Evolutionary conservation across 2,113 vertebrate species (phyloP), one percentile per base, ranked within the genome.

Genomic region (Galbula dea): DNA sequence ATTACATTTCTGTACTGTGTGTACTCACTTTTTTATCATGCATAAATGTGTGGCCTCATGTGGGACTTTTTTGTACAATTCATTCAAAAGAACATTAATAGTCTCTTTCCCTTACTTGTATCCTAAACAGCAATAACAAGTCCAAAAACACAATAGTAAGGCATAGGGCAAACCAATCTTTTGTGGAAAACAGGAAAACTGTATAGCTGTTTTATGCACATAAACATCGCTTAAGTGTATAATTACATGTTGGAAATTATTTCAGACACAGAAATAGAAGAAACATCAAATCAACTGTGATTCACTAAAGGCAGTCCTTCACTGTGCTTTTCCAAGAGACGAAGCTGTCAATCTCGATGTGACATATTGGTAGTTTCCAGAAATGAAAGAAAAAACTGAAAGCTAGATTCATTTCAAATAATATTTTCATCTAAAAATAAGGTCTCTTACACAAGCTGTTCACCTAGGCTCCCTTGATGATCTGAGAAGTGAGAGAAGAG

Each of bases 241-340:
- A 95, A 95, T 95, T 95, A 79, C 78, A 89, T 54, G 71, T 92
- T 79, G 87, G 91, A 87, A 91, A 95, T 83, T 58, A 94, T 95
- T 96, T 96, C 91, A 91, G 73, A 91, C 66, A 85, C 71, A 93
- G 89, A 95, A 92, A 91, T 57, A 79, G 19, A 82, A 94, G 78
- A 95, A 82, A 76, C 84, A 89, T 73, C 74, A 88, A 94, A 94
- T 94, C 88, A 95, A 96, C 76, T 32, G 29, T 93, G 91, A 94
- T 90, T 96, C 88, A 95, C 76, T 83, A 77, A 81, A 94, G 72
- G 46, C 90, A 88, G 63, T 65, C 76, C 76, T 92, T 74, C 26
- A 6, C 65, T 83, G n/a, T 83, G 77, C 59, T 74, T 71, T 94
- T 95, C 83, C 86, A 92, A 69, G 89, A 92, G 80, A 23, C 63